A percentile compares a stretch with the other conserved stretches of the same genome.
phyloP scores from a whole-genome alignment of 2,797 vertebrate genomes.

The Cossypha caffra region DNA sequence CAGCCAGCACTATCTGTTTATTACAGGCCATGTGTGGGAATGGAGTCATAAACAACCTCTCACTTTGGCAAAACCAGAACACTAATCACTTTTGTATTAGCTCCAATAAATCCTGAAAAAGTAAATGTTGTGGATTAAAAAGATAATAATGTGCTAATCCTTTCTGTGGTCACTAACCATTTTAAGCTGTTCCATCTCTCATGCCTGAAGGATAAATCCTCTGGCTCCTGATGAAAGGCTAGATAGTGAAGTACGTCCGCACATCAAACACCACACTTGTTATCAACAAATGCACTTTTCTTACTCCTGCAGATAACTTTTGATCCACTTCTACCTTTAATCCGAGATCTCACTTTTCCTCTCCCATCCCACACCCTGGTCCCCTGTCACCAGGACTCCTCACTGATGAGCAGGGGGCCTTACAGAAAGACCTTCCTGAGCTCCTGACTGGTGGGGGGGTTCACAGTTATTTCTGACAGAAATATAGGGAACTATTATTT shows the following conservation, averaged over 20 bases:
- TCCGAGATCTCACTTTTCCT: neutral
- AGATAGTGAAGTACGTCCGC: neutral
- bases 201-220: slow-evolving; percentile 48
- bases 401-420: neutral
- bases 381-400: neutral
- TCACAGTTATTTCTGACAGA: neutral
- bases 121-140: slow-evolving; percentile 63
- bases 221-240: slow-evolving; percentile 19
- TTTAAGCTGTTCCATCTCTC: slow-evolving; percentile 56
- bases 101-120: slow-evolving; percentile 46
- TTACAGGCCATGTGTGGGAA: slow-evolving; percentile 7
- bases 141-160: slow-evolving; percentile 64
- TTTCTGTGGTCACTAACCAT: slow-evolving; percentile 52
- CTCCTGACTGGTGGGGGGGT: neutral
- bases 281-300: neutral
- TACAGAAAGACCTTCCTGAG: neutral
- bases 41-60: slow-evolving; percentile 43
- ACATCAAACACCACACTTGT: neutral
- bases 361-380: neutral
- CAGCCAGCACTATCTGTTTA: slow-evolving; percentile 28
- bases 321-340: neutral
- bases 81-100: slow-evolving; percentile 68
- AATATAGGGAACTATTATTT: neutral
- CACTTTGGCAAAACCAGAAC: neutral
- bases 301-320: neutral